Evolutionary conservation across 2,113 vertebrate genomes (phyloP).

Genomic region (Tiliqua scincoides): DNA sequence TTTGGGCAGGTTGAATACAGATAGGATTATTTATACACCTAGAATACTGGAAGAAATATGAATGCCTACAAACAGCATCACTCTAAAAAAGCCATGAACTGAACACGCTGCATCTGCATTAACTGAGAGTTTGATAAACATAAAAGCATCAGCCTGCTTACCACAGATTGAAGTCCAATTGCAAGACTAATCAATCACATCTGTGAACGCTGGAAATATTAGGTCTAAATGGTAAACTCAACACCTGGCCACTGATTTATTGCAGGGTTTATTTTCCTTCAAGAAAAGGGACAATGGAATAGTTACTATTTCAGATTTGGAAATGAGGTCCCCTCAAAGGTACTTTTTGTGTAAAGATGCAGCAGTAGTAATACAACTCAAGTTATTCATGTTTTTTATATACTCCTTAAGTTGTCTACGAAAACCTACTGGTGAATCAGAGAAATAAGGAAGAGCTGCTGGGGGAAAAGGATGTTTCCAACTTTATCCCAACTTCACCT

Average conservation of each 20-base stretch:
- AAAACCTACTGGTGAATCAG: constrained; percentile 85
- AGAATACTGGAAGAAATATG: constrained; percentile 74
- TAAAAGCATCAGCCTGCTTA: constrained; percentile 68
- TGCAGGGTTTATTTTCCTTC: constrained; percentile 36
- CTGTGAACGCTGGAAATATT: constrained; percentile 68
- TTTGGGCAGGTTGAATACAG: constrained; percentile 71
- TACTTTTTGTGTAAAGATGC: constrained; percentile 58
- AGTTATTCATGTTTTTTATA: constrained; percentile 50
- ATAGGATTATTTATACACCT: constrained; percentile 79
- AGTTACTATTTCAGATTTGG: constrained; percentile 36
- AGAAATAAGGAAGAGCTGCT: constrained; percentile 68
- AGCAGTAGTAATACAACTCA: constrained; percentile 67
- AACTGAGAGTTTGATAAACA: constrained; percentile 67
- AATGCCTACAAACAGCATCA: constrained; percentile 72
- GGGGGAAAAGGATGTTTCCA: constrained; percentile 25
- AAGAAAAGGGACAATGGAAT: constrained; percentile 25
- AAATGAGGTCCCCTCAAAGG: constrained; percentile 47
- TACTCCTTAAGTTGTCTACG: constrained; percentile 55
- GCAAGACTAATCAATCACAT: constrained; percentile 59
- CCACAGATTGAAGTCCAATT: constrained; percentile 62
- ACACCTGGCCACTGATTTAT: constrained; percentile 47
- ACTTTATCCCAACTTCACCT: constrained; percentile 32
- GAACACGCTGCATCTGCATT: constrained; percentile 54
- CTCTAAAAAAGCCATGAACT: constrained; percentile 63
- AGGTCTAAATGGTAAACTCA: constrained; percentile 52